These are phyloP conservation scores for Columbina picui DNA, from an alignment of 2,113 vertebrate genomes.

Conservation along the genomic window DNA sequence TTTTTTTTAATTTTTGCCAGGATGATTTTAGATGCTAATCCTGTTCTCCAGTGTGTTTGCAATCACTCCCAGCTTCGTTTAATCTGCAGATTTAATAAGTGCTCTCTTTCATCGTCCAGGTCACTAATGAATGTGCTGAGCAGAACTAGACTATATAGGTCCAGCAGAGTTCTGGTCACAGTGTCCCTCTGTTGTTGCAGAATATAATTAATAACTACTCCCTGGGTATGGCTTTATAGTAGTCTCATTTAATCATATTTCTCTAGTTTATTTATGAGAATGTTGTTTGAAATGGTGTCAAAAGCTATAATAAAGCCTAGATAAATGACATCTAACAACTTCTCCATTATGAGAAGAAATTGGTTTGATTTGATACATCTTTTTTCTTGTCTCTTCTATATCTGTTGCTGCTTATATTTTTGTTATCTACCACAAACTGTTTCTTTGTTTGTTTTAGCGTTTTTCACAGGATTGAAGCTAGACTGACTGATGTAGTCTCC, in stretches of 20 bases:
- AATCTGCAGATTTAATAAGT: slow-evolving; percentile 34
- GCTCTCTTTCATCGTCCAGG: not conserved
- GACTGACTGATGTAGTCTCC: not conserved
- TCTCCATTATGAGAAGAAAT: slow-evolving; percentile 12
- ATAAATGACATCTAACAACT: slow-evolving; percentile 23
- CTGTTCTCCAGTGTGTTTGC: not conserved
- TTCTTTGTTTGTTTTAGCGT: not conserved
- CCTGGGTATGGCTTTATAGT: slow-evolving; percentile 6
- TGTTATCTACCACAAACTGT: not conserved
- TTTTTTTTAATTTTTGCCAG: not conserved
- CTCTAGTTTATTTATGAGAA: slow-evolving; percentile 28
- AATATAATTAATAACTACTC: slow-evolving; percentile 29
- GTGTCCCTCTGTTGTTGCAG: slow-evolving; percentile 33
- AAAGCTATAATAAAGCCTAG: slow-evolving; percentile 11
- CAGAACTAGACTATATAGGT: not conserved
- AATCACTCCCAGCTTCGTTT: not conserved
- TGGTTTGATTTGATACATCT: not conserved
- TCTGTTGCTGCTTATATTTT: not conserved
- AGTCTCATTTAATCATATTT: slow-evolving; percentile 41
- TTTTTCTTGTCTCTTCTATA: not conserved
- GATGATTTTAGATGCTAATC: slow-evolving; percentile 22
- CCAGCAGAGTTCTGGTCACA: slow-evolving; percentile 24
- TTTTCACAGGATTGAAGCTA: not conserved
- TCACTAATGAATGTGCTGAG: slow-evolving; percentile 55
- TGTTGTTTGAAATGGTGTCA: slow-evolving; percentile 6